phyloP scores from a whole-genome alignment of 1,140 invertebrate genomes.

The Achroia grisella region DNA sequence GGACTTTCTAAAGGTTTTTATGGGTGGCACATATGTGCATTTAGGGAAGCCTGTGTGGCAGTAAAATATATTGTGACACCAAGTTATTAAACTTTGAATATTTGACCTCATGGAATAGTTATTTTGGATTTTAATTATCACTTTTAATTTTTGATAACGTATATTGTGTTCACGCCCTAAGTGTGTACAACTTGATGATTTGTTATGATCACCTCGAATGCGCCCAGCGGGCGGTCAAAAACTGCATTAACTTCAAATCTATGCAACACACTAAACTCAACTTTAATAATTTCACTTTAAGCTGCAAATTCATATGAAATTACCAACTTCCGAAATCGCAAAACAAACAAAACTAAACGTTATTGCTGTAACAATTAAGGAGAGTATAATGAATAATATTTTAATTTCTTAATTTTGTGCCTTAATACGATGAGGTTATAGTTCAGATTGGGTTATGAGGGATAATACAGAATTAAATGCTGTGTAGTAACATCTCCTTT shows the following conservation, averaged over 20 bases:
- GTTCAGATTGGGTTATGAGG: constrained; percentile 12
- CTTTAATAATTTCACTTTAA: constrained; percentile 22
- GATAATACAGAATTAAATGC: constrained; percentile 37
- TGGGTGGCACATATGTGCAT: too few species aligned
- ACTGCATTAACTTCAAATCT: constrained; percentile 33
- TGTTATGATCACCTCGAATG: constrained; percentile 54
- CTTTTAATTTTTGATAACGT: background rate
- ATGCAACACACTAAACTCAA: constrained; percentile 23
- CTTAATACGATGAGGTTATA: constrained; percentile 2
- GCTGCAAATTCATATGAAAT: constrained; percentile 18
- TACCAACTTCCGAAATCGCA: constrained; percentile 34
- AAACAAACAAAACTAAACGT: constrained; percentile 61
- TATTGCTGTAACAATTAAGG: constrained; percentile 60
- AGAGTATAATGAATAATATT: constrained; percentile 36
- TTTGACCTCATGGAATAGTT: too few species aligned
- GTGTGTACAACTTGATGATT: constrained; percentile 42
- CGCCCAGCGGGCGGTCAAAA: constrained; percentile 51
- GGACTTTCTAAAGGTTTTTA: too few species aligned
- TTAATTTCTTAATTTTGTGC: constrained; percentile 13
- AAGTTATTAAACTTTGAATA: too few species aligned
- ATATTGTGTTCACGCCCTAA: constrained; percentile 26
- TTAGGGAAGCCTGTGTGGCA: too few species aligned
- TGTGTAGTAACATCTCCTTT: constrained; percentile 40
- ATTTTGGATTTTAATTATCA: background rate
- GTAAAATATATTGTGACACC: too few species aligned